These are phyloP conservation scores for Amphimallon solstitiale DNA, from an alignment of 2,888 invertebrate genomes.

Conservation along the genomic window DNA sequence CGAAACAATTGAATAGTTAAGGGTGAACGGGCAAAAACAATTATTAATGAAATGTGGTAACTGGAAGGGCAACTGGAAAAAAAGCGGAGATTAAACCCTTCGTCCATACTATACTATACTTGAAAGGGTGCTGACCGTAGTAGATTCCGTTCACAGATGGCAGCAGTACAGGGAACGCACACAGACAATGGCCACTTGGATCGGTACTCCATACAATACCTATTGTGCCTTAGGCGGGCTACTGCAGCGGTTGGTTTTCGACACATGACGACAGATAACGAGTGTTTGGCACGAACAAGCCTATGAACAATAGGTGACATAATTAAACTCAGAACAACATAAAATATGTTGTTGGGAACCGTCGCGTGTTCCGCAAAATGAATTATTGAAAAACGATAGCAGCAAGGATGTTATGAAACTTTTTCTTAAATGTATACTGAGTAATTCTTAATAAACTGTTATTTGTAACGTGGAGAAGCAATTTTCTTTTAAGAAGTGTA, in stretches of 20 bases:
- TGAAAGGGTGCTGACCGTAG: conserved; percentile 48
- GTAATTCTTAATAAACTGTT: neutral
- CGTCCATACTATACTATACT: conserved; percentile 36
- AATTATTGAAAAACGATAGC: neutral
- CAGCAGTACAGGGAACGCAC: conserved; percentile 39
- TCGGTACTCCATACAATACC: conserved; percentile 47
- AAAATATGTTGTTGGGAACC: conserved; percentile 26
- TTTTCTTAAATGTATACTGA: neutral
- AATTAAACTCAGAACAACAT: conserved; percentile 44
- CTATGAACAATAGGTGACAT: conserved; percentile 43
- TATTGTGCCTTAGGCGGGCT: conserved; percentile 48
- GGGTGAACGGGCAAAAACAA: conserved; percentile 30
- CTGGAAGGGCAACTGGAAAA: conserved; percentile 10
- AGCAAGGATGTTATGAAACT: neutral
- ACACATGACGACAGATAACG: conserved; percentile 52
- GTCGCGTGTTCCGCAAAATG: conserved; percentile 1
- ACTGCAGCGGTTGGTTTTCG: conserved; percentile 48
- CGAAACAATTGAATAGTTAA: conserved; percentile 23
- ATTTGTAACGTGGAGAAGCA: neutral
- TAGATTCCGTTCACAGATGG: conserved; percentile 40
- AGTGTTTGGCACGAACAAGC: conserved; percentile 43
- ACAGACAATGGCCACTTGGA: conserved; percentile 48
- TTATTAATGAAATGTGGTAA: conserved; percentile 26
- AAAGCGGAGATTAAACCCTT: conserved; percentile 44
- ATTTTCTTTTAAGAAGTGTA: too few relatives aligned